phyloP scores from a whole-genome alignment of 2,113 vertebrate species.

The Stigmatopora nigra region DNA sequence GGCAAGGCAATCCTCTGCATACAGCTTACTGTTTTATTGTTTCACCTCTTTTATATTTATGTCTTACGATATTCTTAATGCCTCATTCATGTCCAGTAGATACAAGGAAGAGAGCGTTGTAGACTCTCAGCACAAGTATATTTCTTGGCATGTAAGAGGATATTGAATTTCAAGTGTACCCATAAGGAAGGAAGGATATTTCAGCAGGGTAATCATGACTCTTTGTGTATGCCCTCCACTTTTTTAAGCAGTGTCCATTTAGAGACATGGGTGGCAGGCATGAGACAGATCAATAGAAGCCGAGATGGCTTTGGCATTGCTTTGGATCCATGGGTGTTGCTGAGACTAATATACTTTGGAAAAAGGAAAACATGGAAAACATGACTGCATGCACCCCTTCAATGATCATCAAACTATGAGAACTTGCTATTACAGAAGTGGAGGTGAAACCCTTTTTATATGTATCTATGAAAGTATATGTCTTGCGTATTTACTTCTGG shows the following conservation, averaged over 20 bases:
- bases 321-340: constrained; percentile 20
- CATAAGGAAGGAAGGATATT: constrained; percentile 25
- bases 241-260: constrained; percentile 20
- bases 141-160: constrained; percentile 18
- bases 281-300: constrained; percentile 30
- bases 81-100: constrained; percentile 14
- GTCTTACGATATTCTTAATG: not conserved
- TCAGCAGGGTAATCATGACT: constrained; percentile 11
- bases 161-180: constrained; percentile 25
- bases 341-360: constrained; percentile 14
- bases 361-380: not conserved
- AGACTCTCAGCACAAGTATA: constrained; percentile 32
- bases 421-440: not conserved
- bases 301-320: constrained; percentile 29
- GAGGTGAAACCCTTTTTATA: not conserved
- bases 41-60: constrained; percentile 21
- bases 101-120: constrained; percentile 1
- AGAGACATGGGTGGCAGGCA: constrained; percentile 24
- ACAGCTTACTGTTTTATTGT: constrained; percentile 17
- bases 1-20: constrained; percentile 17
- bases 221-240: constrained; percentile 8
- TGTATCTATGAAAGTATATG: not conserved
- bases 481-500: too few relatives aligned
- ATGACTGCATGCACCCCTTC: not conserved
- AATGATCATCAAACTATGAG: not conserved